Percentiles rank a stretch among this genome's conserved stretches.
phyloP scores from a whole-genome alignment of 2,113 vertebrate genomes.

The Ammodytes dubius region DNA sequence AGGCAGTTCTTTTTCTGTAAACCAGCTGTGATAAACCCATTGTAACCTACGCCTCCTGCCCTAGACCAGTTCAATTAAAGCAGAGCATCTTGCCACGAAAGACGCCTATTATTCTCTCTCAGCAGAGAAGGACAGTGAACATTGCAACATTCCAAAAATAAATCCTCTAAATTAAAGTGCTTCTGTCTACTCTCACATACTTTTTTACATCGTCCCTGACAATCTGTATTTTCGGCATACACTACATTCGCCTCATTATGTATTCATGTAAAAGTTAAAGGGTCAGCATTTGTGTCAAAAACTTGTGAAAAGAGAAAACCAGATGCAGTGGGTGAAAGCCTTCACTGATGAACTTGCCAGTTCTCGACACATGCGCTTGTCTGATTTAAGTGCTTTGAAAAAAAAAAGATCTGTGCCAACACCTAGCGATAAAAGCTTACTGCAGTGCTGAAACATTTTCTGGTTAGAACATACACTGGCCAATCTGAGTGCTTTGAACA shows the following conservation, averaged over 20 bases:
- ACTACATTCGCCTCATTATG: neutral
- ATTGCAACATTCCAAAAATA: neutral
- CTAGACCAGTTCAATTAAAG: too few species aligned
- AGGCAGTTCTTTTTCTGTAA: neutral
- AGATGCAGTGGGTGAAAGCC: slow-evolving; percentile 37
- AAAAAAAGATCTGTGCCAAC: slow-evolving; percentile 36
- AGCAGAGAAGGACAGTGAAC: neutral
- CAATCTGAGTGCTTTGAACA: slow-evolving; percentile 60
- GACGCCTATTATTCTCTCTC: too few species aligned
- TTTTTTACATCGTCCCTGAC: neutral
- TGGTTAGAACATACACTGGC: slow-evolving; percentile 47
- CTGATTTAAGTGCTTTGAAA: slow-evolving; percentile 48
- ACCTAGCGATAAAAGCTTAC: slow-evolving; percentile 33
- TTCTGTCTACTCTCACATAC: neutral
- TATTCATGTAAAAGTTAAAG: slow-evolving; percentile 25
- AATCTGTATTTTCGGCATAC: neutral
- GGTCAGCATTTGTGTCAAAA: slow-evolving; percentile 23
- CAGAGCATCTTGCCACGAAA: neutral
- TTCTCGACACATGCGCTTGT: slow-evolving; percentile 58
- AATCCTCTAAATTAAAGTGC: neutral
- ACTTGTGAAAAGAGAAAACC: slow-evolving; percentile 42
- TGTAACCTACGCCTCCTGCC: too few species aligned
- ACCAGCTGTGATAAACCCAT: neutral
- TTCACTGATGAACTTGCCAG: slow-evolving; percentile 33
- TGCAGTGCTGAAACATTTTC: slow-evolving; percentile 35